Percentiles rank a stretch among this genome's conserved stretches.
These are phyloP conservation scores for Drosophila sucinea DNA, from an alignment of 1,140 invertebrate genomes.

Conservation along the genomic window DNA sequence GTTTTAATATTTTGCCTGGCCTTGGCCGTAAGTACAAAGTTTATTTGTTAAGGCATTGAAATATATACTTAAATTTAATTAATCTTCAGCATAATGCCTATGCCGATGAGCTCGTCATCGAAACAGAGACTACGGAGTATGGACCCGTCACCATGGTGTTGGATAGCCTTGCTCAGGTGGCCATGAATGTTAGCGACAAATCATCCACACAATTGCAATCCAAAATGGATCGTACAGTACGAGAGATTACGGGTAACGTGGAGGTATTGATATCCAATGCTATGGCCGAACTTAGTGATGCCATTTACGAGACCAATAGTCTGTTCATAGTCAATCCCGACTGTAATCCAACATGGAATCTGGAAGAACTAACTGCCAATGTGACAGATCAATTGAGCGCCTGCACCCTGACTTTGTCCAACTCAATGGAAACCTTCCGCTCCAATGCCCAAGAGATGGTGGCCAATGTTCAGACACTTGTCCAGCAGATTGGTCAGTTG, in stretches of 20 bases:
- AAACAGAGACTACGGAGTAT: constrained; percentile 52
- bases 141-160: constrained; percentile 65
- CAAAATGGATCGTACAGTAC: constrained; percentile 47
- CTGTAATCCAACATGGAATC: constrained; percentile 59
- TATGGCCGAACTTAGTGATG: constrained; percentile 45
- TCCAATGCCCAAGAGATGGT: constrained; percentile 36
- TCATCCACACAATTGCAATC: constrained; percentile 47
- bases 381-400: constrained; percentile 42
- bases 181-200: constrained; percentile 56
- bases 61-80: background rate
- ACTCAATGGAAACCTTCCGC: constrained; percentile 29
- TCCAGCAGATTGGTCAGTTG: constrained; percentile 56
- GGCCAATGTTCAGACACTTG: constrained; percentile 38
- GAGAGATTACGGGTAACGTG: constrained; percentile 39
- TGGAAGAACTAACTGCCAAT: constrained; percentile 59
- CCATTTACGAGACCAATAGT: constrained; percentile 58
- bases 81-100: constrained; percentile 23
- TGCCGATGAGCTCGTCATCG: constrained; percentile 29
- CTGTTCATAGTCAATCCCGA: constrained; percentile 49
- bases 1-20: constrained; percentile 34
- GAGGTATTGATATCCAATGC: constrained; percentile 50
- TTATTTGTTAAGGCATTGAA: background rate
- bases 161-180: constrained; percentile 51
- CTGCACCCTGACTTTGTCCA: constrained; percentile 39
- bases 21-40: constrained; percentile 40